A percentile compares a stretch with the other conserved stretches of the same genome.
phyloP scores from a whole-genome alignment of 2,113 vertebrate species.

The Hoplias malabaricus region DNA sequence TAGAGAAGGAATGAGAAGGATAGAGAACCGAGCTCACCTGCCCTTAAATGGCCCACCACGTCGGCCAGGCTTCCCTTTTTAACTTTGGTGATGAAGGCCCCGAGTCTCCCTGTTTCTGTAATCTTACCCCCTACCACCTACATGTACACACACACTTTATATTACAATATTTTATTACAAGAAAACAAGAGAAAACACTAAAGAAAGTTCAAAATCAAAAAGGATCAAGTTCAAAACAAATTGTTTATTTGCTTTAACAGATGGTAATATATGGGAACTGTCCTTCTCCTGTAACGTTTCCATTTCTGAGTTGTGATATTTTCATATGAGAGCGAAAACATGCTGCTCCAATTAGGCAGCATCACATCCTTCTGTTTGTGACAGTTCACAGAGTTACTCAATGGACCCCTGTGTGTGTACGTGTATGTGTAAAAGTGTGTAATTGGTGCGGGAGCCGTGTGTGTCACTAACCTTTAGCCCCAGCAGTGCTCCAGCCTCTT shows the following conservation, averaged over 20 bases:
- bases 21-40: conserved; percentile 78
- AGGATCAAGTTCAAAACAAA: neutral
- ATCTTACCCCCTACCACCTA: conserved; percentile 97
- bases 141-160: conserved; percentile 10
- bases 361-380: neutral
- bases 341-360: neutral
- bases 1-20: neutral
- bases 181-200: neutral
- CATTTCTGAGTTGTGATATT: neutral
- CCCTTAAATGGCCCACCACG: conserved; percentile 93
- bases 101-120: conserved; percentile 93
- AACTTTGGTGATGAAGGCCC: conserved; percentile 99
- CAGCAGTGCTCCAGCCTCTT: conserved; percentile 93
- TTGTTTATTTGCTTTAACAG: too few species aligned
- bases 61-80: conserved; percentile 98
- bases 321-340: neutral
- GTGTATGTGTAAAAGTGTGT: neutral
- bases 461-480: conserved; percentile 87
- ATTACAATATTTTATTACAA: neutral
- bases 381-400: neutral
- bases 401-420: conserved; percentile 8
- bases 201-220: neutral
- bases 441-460: conserved; percentile 14
- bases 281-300: neutral
- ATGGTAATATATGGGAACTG: too few species aligned